Conservation (phyloP, 1,140 invertebrate genomes). For the Heliconius hewitsoni region DNA sequence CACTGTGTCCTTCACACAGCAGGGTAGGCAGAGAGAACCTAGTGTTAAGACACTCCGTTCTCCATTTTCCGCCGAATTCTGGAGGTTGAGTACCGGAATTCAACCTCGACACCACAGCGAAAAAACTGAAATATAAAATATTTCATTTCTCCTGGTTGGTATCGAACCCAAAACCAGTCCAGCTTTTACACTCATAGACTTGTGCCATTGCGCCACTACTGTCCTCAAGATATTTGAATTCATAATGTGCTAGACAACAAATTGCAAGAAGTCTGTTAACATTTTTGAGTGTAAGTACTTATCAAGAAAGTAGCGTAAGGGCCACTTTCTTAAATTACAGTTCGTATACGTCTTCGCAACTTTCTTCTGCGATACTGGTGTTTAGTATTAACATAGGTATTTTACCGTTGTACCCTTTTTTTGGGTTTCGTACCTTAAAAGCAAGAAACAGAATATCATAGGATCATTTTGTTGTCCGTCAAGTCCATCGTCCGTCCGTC, state of each 20-base stretch:
- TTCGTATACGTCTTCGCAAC: slow-evolving; percentile 1
- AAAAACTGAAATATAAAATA: background rate
- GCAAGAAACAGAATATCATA: too few species aligned
- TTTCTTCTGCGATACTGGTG: slow-evolving; percentile 3
- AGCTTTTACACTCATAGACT: background rate
- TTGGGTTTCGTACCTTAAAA: too few species aligned
- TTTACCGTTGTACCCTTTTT: background rate
- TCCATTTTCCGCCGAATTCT: background rate
- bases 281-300: background rate
- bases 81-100: background rate
- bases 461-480: too few species aligned
- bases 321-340: slow-evolving; percentile 7
- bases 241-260: background rate
- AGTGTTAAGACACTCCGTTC: background rate
- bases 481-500: too few species aligned
- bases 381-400: background rate
- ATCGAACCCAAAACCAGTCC: background rate
- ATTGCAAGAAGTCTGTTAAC: background rate
- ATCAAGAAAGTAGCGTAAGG: slow-evolving; percentile 23
- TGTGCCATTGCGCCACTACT: background rate
- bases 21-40: too few species aligned
- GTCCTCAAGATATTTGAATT: background rate
- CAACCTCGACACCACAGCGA: background rate
- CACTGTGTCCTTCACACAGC: background rate
- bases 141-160: background rate